These are phyloP conservation scores for Eilema griseolum DNA, from an alignment of 2,888 invertebrate species.

Conservation along the genomic window DNA sequence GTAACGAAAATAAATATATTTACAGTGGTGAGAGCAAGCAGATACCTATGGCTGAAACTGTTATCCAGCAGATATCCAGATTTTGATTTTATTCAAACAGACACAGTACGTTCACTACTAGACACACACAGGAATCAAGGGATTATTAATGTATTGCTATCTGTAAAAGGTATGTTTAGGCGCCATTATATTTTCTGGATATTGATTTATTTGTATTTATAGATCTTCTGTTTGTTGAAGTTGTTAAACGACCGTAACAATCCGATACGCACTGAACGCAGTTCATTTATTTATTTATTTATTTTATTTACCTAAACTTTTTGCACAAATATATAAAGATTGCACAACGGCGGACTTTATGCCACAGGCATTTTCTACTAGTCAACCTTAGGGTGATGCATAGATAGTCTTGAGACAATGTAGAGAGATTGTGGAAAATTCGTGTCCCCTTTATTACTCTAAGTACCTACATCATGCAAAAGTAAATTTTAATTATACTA, in stretches of 20 bases:
- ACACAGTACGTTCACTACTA: conserved; percentile 89
- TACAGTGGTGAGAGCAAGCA: conserved; percentile 85
- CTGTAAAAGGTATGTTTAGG: conserved; percentile 85
- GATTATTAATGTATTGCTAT: conserved; percentile 90
- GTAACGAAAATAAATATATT: background rate
- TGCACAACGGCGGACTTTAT: too few species aligned
- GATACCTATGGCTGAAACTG: conserved; percentile 86
- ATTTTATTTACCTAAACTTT: too few species aligned
- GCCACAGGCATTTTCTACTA: too few species aligned
- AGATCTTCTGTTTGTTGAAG: too few species aligned
- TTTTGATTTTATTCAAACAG: conserved; percentile 87
- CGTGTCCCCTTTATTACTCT: too few species aligned
- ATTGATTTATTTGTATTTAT: background rate
- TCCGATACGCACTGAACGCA: background rate
- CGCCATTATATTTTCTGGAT: background rate
- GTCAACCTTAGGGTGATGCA: too few species aligned
- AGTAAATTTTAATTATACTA: background rate
- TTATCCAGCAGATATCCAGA: conserved; percentile 87
- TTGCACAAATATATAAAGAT: too few species aligned
- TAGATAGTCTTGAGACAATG: too few species aligned
- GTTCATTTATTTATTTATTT: too few species aligned
- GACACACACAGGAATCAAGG: conserved; percentile 92
- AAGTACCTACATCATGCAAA: background rate
- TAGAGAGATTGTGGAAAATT: too few species aligned
- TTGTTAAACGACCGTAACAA: background rate